Evolutionary conservation across 2,113 vertebrate species (phyloP).

Genomic region (Alligator mississippiensis): DNA sequence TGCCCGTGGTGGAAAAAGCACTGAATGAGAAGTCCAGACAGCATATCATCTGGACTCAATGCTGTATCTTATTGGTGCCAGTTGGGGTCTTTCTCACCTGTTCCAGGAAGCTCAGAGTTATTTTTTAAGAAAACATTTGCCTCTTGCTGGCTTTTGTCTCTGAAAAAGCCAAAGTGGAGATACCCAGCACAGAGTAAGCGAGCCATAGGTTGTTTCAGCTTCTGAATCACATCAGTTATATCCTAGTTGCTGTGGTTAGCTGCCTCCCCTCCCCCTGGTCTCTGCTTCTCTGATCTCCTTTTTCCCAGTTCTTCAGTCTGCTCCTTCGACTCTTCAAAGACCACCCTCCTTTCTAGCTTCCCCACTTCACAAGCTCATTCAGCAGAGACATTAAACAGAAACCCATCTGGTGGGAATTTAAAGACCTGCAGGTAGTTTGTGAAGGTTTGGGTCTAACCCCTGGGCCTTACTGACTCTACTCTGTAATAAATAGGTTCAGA

Average conservation of each 20-base stretch:
- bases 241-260: not conserved
- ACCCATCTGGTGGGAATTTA: not conserved
- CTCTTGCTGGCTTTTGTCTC: not conserved
- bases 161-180: not conserved
- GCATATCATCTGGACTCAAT: conserved; percentile 7
- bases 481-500: not conserved
- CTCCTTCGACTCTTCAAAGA: conserved; percentile 24
- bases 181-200: not conserved
- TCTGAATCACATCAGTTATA: not conserved
- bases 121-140: not conserved
- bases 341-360: not conserved
- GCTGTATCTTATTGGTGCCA: not conserved
- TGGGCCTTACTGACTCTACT: not conserved
- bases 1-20: conserved; percentile 13
- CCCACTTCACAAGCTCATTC: not conserved
- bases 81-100: not conserved
- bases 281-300: conserved; percentile 10
- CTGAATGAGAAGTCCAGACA: conserved; percentile 23
- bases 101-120: not conserved
- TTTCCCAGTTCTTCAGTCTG: not conserved
- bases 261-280: not conserved
- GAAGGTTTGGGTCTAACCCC: not conserved
- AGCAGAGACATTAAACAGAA: not conserved
- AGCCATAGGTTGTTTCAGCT: not conserved
- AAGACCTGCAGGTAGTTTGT: not conserved